Conservation (phyloP, 2,113 vertebrate species). For the Colistium nudipinnis region DNA sequence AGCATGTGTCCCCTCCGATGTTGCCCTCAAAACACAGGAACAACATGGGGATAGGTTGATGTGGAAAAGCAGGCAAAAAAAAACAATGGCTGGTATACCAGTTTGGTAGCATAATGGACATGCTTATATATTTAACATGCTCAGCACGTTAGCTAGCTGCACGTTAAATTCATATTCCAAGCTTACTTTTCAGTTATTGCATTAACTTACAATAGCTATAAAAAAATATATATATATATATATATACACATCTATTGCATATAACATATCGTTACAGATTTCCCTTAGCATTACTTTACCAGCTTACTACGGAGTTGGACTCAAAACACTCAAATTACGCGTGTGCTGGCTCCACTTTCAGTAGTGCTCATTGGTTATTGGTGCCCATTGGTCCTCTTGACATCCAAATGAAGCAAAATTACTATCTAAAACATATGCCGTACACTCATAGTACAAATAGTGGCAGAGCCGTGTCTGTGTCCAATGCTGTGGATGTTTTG, state of each 20-base stretch:
- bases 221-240: no score
- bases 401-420: slow-evolving; percentile 13
- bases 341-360: no score
- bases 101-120: not conserved
- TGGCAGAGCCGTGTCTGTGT: slow-evolving; percentile 17
- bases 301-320: no score
- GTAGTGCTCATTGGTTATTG: not conserved
- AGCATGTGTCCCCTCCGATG: slow-evolving; percentile 3
- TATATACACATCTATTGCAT: no score
- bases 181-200: no score
- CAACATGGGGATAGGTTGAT: not conserved
- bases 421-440: not conserved
- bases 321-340: no score
- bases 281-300: no score
- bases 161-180: no score
- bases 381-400: not conserved
- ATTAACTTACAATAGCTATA: no score
- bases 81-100: not conserved
- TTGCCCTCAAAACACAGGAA: not conserved
- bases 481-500: slow-evolving; percentile 27
- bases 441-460: not conserved
- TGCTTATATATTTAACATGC: not conserved
- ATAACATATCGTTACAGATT: no score
- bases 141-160: slow-evolving; percentile 10
- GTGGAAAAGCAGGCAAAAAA: no score